A percentile compares a stretch with the other conserved stretches of the same genome.
These are phyloP conservation scores for Pseudonaja textilis DNA, from an alignment of 2,113 vertebrate genomes.

Conservation along the genomic window DNA sequence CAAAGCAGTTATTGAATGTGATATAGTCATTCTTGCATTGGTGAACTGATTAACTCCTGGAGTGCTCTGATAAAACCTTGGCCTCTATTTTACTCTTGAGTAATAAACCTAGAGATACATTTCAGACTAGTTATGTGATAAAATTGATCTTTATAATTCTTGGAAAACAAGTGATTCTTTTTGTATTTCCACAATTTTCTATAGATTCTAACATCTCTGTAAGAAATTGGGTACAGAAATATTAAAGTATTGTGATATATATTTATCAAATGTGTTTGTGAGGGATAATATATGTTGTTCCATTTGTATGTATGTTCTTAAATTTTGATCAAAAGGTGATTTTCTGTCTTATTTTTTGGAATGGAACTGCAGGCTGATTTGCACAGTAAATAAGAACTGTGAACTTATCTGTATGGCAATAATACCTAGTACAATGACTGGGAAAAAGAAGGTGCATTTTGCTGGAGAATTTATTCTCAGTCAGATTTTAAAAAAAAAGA, in stretches of 20 bases:
- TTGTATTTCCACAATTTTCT: neutral
- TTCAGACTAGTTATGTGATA: neutral
- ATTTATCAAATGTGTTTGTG: neutral
- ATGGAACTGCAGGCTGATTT: conserved; percentile 56
- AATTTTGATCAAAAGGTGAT: conserved; percentile 50
- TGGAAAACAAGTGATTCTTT: neutral
- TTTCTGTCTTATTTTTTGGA: conserved; percentile 64
- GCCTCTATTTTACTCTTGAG: neutral
- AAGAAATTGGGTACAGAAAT: neutral
- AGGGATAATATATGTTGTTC: conserved; percentile 50
- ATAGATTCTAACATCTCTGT: neutral
- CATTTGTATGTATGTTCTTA: conserved; percentile 26
- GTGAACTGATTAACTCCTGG: neutral
- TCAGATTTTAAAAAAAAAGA: conserved; percentile 55
- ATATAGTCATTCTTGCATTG: neutral
- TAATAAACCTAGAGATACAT: neutral
- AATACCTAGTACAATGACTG: conserved; percentile 54
- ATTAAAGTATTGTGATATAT: neutral
- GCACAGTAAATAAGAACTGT: conserved; percentile 55
- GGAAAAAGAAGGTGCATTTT: conserved; percentile 58
- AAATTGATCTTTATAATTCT: neutral
- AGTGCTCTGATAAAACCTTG: neutral
- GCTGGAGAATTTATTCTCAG: conserved; percentile 61
- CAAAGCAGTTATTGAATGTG: neutral
- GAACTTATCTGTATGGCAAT: conserved; percentile 58